Evolutionary conservation across 2,888 invertebrate species (phyloP).

Genomic region (Labia minor): DNA sequence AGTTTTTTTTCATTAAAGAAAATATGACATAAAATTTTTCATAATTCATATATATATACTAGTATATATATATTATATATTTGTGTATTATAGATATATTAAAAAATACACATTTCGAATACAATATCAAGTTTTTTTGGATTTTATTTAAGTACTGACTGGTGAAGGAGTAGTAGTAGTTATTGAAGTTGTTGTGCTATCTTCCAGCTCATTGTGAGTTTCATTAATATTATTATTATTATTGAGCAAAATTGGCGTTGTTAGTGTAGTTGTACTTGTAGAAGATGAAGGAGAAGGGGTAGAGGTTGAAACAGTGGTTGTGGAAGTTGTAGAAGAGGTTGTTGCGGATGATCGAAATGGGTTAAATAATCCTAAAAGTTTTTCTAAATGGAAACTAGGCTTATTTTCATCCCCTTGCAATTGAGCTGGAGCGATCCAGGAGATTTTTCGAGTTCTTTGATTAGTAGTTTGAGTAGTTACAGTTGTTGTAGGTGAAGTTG

Average conservation of each 20-base stretch:
- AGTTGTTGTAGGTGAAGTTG: not conserved
- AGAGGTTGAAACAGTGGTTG: not conserved
- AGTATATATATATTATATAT: not conserved
- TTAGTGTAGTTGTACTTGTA: not conserved
- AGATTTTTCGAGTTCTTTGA: constrained; percentile 46
- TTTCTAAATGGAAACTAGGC: constrained; percentile 50
- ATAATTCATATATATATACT: too few species aligned
- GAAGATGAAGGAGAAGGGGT: not conserved
- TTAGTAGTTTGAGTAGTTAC: not conserved
- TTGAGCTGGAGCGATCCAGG: constrained; percentile 46
- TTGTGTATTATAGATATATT: not conserved
- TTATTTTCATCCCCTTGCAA: constrained; percentile 35
- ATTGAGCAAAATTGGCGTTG: not conserved
- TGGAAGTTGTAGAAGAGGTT: not conserved
- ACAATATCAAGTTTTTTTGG: not conserved
- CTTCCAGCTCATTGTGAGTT: not conserved
- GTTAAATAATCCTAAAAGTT: constrained; percentile 53
- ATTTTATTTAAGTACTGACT: not conserved
- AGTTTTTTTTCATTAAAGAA: not conserved
- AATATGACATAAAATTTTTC: too few species aligned
- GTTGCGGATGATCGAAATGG: constrained; percentile 28
- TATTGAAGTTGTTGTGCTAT: not conserved
- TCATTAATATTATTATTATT: constrained; percentile 15
- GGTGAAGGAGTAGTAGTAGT: not conserved
- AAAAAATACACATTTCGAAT: not conserved